Evolutionary conservation across 2,113 vertebrate species (phyloP).

Genomic region (Baryphthengus martii): DNA sequence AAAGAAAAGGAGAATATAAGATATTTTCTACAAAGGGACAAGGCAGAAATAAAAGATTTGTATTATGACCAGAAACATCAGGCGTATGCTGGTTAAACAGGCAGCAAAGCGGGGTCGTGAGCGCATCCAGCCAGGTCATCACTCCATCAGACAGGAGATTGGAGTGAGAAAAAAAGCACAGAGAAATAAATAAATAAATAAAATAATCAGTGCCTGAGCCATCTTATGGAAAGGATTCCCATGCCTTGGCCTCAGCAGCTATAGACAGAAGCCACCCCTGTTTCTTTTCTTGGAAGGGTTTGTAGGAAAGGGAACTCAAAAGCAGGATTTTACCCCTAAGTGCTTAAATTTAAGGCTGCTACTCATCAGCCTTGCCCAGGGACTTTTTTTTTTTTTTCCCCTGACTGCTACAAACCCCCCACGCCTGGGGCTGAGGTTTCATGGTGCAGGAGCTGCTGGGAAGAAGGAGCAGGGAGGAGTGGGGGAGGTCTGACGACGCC

Average conservation of each 20-base stretch:
- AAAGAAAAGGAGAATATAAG: conserved; percentile 35
- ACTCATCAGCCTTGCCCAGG: accelerated
- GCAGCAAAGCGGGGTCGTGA: background rate
- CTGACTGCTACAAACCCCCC: accelerated
- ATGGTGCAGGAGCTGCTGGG: background rate
- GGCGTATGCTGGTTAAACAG: background rate
- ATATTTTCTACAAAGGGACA: background rate
- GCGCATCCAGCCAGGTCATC: background rate
- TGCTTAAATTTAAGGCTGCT: background rate
- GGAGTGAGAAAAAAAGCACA: background rate
- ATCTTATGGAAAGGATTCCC: accelerated
- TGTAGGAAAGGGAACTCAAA: accelerated
- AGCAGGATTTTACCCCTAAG: accelerated
- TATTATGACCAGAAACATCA: background rate
- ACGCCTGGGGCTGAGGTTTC: background rate
- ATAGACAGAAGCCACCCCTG: accelerated
- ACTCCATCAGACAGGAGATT: accelerated
- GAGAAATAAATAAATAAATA: accelerated
- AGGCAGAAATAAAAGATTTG: background rate
- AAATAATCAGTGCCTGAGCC: background rate
- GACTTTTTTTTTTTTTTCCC: background rate
- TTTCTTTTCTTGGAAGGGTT: background rate
- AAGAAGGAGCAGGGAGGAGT: background rate
- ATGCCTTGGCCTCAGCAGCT: accelerated
- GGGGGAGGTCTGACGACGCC: background rate